phyloP scores from a whole-genome alignment of 2,888 invertebrate genomes.

The Arctia plantaginis region DNA sequence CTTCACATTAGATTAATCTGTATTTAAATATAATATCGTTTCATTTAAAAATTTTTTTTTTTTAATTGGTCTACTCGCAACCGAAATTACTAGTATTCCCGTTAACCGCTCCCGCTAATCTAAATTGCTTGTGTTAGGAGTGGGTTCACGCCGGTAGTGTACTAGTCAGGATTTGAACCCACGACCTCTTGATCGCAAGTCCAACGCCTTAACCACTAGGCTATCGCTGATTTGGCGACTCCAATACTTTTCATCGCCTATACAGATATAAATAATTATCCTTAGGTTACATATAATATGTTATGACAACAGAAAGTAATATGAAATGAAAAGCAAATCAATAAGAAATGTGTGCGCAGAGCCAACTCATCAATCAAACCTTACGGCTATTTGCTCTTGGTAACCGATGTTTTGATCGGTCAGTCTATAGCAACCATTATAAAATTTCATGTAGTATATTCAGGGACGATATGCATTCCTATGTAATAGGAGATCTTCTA shows the following conservation, averaged over 20 bases:
- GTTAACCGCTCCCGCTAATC: too few species aligned
- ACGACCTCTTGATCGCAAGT: too few species aligned
- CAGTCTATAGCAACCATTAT: slow-evolving; percentile 24
- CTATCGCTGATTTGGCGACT: neutral
- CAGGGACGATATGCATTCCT: neutral
- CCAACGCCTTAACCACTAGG: too few species aligned
- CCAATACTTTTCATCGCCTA: neutral
- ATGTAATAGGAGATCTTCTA: neutral
- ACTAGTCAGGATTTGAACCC: too few species aligned
- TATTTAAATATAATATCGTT: too few species aligned
- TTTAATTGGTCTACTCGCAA: too few species aligned
- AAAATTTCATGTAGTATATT: neutral
- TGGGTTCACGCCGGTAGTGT: too few species aligned
- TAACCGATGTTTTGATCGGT: slow-evolving; percentile 31
- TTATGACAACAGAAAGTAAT: neutral
- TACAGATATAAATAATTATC: neutral
- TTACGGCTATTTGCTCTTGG: slow-evolving; percentile 20
- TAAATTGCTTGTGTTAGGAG: too few species aligned
- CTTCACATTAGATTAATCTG: too few species aligned
- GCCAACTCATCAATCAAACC: slow-evolving; percentile 33
- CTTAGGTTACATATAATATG: neutral
- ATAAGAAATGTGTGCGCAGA: slow-evolving; percentile 14
- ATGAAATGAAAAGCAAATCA: slow-evolving; percentile 27
- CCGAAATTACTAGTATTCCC: too few species aligned
- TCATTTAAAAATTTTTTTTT: too few species aligned